Evolutionary conservation across 2,888 invertebrate species (phyloP), one percentile per base, ranked within the genome.

Genomic region (Apotomis betuletana): DNA sequence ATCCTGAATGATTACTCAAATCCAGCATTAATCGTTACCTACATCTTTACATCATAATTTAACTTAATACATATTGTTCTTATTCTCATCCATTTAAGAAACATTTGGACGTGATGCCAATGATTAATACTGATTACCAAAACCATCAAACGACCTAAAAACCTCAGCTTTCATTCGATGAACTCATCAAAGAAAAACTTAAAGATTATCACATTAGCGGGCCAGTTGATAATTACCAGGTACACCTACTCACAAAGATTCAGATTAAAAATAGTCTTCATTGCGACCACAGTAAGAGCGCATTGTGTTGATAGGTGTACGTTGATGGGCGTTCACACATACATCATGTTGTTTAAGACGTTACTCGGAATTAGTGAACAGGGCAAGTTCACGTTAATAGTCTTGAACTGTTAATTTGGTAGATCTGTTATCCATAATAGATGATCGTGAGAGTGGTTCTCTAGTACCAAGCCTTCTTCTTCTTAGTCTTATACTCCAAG

Each of bases 261-360:
- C n/a, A 44, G 27, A 63, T 8, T 57, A n/a, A 59, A 63, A 59
- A 60, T 54, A 13, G 3, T 49, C 64, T 64, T 36, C 63, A 63
- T 54, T 9, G 0, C 2, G 4, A 46, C 54, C 52, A n/a, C 13
- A 44, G 59, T 72, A 63, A 72, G 61, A 36, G 10, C 3, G 13
- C 41, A 6, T 52, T 4, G 15, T 51, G 60, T 58, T 58, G 58
- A 51, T 74, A 69, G 73, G 77, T 83, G 80, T 82, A 81, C 85
- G 81, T 84, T 81, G 77, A 88, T 87, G 91, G 92, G 92, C 92
- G 92, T 91, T 87, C 87, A 82, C 88, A 82, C 85, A 90, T 90
- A 85, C 87, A 91, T 91, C 91, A 90, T 90, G 89, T 88, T 89
- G 90, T 90, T 85, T 90, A 90, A 92, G 91, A 92, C 87, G 90